Percentiles rank a stretch among this genome's conserved stretches.
Evolutionary conservation across 2,888 invertebrate genomes (phyloP).

Genomic region (Campoplex capitator): DNA sequence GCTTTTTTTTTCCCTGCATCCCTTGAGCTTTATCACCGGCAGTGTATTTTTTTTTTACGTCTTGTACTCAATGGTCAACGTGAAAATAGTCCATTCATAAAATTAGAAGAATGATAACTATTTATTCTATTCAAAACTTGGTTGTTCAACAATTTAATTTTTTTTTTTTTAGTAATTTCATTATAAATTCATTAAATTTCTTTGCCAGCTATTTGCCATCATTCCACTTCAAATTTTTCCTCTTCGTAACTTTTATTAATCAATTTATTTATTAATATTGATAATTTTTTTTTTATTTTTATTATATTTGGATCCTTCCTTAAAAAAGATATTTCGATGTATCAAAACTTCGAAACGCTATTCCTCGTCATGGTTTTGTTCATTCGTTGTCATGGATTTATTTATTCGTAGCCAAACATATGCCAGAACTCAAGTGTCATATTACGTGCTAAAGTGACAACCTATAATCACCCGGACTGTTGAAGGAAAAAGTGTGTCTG

Average conservation of each 20-base stretch:
- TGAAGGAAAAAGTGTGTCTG: too few species aligned
- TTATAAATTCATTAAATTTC: not conserved
- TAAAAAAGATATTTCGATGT: too few species aligned
- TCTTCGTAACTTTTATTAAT: not conserved
- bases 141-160: not conserved
- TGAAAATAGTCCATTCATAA: not conserved
- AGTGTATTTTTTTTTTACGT: not conserved
- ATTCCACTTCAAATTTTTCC: not conserved
- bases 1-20: not conserved
- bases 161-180: not conserved
- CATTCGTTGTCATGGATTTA: too few species aligned
- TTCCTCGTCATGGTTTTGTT: too few species aligned
- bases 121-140: not conserved
- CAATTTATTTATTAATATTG: not conserved
- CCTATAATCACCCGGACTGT: too few species aligned
- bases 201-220: not conserved
- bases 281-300: too few species aligned
- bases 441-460: too few species aligned
- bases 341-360: too few species aligned
- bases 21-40: constrained; percentile 8
- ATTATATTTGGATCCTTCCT: too few species aligned
- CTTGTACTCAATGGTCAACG: not conserved
- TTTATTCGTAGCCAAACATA: too few species aligned
- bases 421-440: too few species aligned
- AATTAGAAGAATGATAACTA: not conserved